Conservation (phyloP, 2,888 invertebrate species). For the Bombylius discolor region DNA sequence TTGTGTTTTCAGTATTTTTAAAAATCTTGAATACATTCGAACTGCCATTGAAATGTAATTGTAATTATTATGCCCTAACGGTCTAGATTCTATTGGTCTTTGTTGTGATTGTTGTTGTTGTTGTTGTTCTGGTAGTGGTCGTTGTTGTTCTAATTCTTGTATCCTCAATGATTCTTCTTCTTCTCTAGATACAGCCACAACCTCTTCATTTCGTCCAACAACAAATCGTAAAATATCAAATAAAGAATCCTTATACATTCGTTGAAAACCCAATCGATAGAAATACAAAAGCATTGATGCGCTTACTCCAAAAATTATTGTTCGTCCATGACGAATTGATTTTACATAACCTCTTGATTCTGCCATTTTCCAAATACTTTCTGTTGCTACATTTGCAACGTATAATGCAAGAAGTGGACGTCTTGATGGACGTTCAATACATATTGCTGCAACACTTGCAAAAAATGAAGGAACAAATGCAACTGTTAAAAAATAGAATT, state of each 20-base stretch:
- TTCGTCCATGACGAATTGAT: conserved; percentile 49
- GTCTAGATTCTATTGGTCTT: background rate
- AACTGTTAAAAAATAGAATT: conserved; percentile 54
- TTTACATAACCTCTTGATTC: conserved; percentile 47
- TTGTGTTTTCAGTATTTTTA: conserved; percentile 38
- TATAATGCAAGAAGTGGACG: conserved; percentile 62
- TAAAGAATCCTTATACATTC: conserved; percentile 38
- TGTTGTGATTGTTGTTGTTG: background rate
- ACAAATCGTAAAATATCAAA: conserved; percentile 50
- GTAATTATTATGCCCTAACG: conserved; percentile 9
- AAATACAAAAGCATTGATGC: conserved; percentile 46
- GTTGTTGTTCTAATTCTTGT: background rate
- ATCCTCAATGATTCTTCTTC: no score
- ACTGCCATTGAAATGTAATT: conserved; percentile 22
- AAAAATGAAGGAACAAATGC: conserved; percentile 61
- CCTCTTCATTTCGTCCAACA: conserved; percentile 48
- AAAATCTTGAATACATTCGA: conserved; percentile 24
- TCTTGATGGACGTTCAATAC: conserved; percentile 63
- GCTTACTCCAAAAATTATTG: conserved; percentile 50
- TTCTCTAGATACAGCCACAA: conserved; percentile 9
- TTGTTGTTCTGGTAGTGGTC: no score
- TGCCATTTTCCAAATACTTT: conserved; percentile 62
- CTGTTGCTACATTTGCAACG: conserved; percentile 71
- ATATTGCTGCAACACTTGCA: conserved; percentile 57
- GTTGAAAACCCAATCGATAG: conserved; percentile 43